Base-by-base conservation (phyloP, 2,797 vertebrate genomes). In the Chrysolophus pictus region DNA sequence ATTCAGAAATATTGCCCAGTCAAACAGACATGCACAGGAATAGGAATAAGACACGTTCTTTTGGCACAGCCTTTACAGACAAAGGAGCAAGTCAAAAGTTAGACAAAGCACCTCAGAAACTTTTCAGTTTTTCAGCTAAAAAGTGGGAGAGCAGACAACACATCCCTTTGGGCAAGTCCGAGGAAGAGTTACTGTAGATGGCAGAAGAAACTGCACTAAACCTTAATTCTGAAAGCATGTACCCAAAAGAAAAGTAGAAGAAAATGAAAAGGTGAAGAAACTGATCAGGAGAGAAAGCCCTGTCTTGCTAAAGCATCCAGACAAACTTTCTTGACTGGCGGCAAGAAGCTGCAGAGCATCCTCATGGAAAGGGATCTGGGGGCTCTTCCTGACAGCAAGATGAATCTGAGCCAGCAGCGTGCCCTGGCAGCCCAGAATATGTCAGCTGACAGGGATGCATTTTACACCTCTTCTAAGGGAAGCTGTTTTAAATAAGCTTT, bases 401-500 rank as follows among this genome's bases (percentile, higher is more conserved):
- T 58, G 56, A 58, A 58, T 33, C 31, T 33, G n/a, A 58, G 19
- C 29, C 19, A 58, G 56, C 19, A 33, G 19, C 9, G 56, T 58
- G n/a, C 56, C 56, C 56, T 58, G 56, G n/a, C 56, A 58, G n/a
- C 81, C 49, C 58, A 80, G 29, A 79, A 46, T 8, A 13, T 22
- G 11, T 44, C 22, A 23, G 15, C 15, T 68, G 26, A 23, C 33
- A 68, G 39, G 23, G 56, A 74, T 73, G 73, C 11, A 24, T 71
- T 82, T 87, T 44, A 42, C n/a, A 74, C 19, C 58, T 64, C 31
- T 94, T 41, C 55, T 80, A 6, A 4, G 22, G 59, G 49, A 93
- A 84, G 28, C 21, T 47, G 15, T 89, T 91, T 86, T 60, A 93
- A 94, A 91, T 83, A 91, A 93, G 80, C 71, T 77, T 42, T 31